Percentiles rank a stretch among this genome's conserved stretches.
Evolutionary conservation across 2,888 invertebrate species (phyloP).

Genomic region (Apotomis capreana): DNA sequence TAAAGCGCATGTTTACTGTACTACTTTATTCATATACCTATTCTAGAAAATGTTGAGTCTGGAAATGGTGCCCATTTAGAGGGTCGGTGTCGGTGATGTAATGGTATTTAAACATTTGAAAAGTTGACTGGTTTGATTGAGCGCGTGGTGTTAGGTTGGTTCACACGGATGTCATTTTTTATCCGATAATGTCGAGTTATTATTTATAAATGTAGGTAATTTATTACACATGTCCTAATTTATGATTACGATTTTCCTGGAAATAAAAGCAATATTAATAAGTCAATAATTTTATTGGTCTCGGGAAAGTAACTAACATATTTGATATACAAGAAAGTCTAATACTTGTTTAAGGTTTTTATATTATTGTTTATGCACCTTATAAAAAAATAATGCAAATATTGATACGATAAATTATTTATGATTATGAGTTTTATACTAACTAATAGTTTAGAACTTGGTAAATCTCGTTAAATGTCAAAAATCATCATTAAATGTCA

Average conservation of each 20-base stretch:
- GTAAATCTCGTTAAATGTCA: too few species aligned
- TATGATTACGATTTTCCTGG: background rate
- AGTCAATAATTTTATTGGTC: too few species aligned
- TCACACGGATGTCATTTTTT: slow-evolving; percentile 10
- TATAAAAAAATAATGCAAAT: too few species aligned
- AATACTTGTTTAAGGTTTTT: too few species aligned
- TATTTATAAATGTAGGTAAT: background rate
- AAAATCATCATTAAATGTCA: too few species aligned
- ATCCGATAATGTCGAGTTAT: background rate
- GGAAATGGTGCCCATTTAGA: slow-evolving; percentile 5
- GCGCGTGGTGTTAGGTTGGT: background rate
- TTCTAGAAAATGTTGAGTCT: slow-evolving; percentile 10
- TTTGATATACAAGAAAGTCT: too few species aligned
- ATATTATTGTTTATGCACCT: too few species aligned
- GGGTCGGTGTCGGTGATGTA: slow-evolving; percentile 2
- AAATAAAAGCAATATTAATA: too few species aligned
- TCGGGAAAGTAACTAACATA: too few species aligned
- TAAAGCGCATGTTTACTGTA: background rate
- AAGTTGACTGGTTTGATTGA: slow-evolving; percentile 1
- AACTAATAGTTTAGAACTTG: too few species aligned
- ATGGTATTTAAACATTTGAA: slow-evolving; percentile 20
- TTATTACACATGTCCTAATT: background rate
- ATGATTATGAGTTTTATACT: too few species aligned
- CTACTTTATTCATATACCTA: background rate
- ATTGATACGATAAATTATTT: too few species aligned